Percentiles rank a stretch among this genome's conserved stretches.
Conservation (phyloP, 2,797 vertebrate genomes). For the Pangasius mekongensis region DNA sequence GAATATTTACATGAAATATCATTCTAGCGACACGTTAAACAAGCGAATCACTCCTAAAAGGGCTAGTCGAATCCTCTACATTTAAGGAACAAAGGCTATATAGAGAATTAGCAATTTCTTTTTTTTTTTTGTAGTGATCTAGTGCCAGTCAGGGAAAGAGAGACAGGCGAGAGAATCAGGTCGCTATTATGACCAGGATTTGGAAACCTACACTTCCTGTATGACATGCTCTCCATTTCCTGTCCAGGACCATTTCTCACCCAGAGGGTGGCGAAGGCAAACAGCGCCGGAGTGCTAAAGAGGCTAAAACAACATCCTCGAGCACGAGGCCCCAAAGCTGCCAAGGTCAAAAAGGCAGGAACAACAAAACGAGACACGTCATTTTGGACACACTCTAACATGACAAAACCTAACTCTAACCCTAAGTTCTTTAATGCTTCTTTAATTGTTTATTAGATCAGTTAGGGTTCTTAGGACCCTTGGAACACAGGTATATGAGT, state of each 20-base stretch:
- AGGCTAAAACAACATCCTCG: constrained; percentile 70
- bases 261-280: constrained; percentile 62
- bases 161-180: neutral
- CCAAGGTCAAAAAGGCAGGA: constrained; percentile 56
- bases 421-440: neutral
- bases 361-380: neutral
- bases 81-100: too few relatives aligned
- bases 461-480: neutral
- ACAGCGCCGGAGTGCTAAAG: constrained; percentile 62
- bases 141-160: constrained; percentile 16
- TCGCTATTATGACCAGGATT: constrained; percentile 38
- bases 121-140: constrained; percentile 17
- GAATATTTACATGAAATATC: neutral
- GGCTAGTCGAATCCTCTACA: neutral
- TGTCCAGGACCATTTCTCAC: constrained; percentile 64
- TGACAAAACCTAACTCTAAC: neutral
- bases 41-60: neutral
- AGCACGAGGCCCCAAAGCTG: constrained; percentile 63
- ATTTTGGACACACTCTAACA: neutral
- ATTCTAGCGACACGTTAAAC: neutral
- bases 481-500: neutral
- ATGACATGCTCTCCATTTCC: constrained; percentile 64
- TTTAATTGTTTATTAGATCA: neutral
- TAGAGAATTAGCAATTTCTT: neutral
- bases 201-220: constrained; percentile 65